Base-by-base conservation (phyloP, 2,888 invertebrate genomes). In the Sarcophaga variegata region DNA sequence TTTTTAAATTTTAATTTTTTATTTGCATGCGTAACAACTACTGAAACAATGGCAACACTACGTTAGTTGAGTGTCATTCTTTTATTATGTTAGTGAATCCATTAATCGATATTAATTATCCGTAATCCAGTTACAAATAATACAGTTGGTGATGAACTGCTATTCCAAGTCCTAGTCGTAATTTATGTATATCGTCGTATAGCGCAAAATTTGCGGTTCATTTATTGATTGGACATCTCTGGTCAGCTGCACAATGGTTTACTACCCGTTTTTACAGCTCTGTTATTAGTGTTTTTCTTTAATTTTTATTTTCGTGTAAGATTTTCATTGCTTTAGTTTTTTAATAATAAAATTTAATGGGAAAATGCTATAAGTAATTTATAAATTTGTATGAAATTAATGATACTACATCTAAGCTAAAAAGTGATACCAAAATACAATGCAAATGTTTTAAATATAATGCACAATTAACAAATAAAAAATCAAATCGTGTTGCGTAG, bases 301-400 rank as follows among this genome's bases (percentile, higher is more conserved):
- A 89, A 89, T 92, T 92, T 92, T 92, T 92, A 91, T 92, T 92
- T 92, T 92, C 90, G 89, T 90, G 89, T 87, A 88, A 62, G 87
- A 74, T 85, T 90, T 92, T 91, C 89, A 89, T 90, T 83, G 89
- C 87, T 91, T 90, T 90, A 90, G 90, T 91, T 91, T 90, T 89
- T 89, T 88, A 88, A 88, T 88, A 86, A 86, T 27, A 86, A 88
- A 88, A 88, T 89, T 80, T 85, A 88, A 75, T 82, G 83, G 80
- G 71, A 86, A 83, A 69, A 85, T 64, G 37, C 63, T 78, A 47
- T 70, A 88, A 88, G 86, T 81, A 71, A 83, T 79, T 85, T 69
- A 66, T 12, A 79, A 87, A 83, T 70, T 69, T 74, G 25, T 62
- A n/a, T 72, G 37, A 79, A 84, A 60, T 25, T 20, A 54, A 59